A percentile compares a stretch with the other conserved stretches of the same genome.
Conservation (phyloP, 2,113 vertebrate genomes). For the Pantherophis guttatus region DNA sequence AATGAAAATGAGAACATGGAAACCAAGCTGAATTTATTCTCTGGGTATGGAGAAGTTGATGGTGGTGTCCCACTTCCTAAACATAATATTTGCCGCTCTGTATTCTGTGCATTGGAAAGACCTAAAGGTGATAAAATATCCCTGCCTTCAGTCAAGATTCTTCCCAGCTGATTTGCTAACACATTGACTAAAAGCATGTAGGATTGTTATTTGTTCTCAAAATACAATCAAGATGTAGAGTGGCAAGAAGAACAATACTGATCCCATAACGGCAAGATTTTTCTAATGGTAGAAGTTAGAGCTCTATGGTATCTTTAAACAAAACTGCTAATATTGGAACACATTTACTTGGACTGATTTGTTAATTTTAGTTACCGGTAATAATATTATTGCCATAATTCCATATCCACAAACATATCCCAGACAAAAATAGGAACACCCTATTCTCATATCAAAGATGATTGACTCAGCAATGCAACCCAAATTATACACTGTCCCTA, state of each 20-base stretch:
- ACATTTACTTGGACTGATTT: constrained; percentile 5
- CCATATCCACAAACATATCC: neutral
- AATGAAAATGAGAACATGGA: neutral
- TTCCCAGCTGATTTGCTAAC: neutral
- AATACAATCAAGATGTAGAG: constrained; percentile 33
- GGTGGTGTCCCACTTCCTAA: too few species aligned
- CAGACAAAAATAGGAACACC: neutral
- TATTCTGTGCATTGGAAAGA: neutral
- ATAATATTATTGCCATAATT: neutral
- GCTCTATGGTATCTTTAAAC: neutral
- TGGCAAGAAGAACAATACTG: neutral
- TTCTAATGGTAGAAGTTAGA: neutral
- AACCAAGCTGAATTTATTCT: neutral
- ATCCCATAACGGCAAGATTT: constrained; percentile 2
- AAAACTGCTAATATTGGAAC: neutral
- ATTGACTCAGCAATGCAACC: neutral
- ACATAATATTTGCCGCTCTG: neutral
- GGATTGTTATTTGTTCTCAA: constrained; percentile 4
- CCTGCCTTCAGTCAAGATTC: neutral
- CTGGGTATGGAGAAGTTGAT: neutral
- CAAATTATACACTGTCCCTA: neutral
- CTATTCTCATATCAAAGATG: neutral
- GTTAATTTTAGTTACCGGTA: neutral
- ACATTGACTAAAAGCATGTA: neutral
- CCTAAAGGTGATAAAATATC: neutral